Base-by-base conservation (phyloP, 2,797 vertebrate genomes). In the Rhodeus uyekii region DNA sequence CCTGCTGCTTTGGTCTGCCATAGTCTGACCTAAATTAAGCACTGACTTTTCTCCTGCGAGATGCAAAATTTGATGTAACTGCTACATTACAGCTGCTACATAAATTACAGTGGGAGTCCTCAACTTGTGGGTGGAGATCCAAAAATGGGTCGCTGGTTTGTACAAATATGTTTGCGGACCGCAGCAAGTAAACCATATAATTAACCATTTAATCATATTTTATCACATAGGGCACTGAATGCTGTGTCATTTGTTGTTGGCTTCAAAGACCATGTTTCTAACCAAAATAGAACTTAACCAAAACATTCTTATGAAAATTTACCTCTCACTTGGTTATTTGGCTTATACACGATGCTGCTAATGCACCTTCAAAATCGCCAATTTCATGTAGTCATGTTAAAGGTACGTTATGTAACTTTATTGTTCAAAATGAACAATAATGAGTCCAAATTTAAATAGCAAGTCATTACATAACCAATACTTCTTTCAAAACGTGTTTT, bases 11-110 rank as follows among this genome's bases (percentile, higher is more conserved):
- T 60, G 29, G 61, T 68, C 32, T 38, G 27, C 48, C 32, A 38
- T 74, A 32, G 55, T 81, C 38, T 81, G 79, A 76, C 79, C 29
- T 50, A 29, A 61, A 61, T 46, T 50, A 46, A 82, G 8, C 64
- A 71, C 61, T 76, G 67, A 81, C 42, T 55, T 22, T 60, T 76
- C 44, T 81, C 32, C 34, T 16, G 29, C 27, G 36, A 63, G 19
- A 34, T 50, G 16, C n/a, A 46, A 83, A 78, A 22, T 27, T 69
- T 60, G 24, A 53, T 46, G 38, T 9, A 32, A 19, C 36, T 58
- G 34, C 9, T 48, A 50, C 24, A 29, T 8, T 22, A 10, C 67
- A 73, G 42, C 9, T 78, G 9, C 34, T 50, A 18, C 5, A 6
- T 36, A 19, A 38, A 27, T 27, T 50, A 50, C 18, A 13, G 10